A percentile compares a stretch with the other conserved stretches of the same genome.
Evolutionary conservation across 2,113 vertebrate species (phyloP).

Genomic region (Phyllostomus discolor): DNA sequence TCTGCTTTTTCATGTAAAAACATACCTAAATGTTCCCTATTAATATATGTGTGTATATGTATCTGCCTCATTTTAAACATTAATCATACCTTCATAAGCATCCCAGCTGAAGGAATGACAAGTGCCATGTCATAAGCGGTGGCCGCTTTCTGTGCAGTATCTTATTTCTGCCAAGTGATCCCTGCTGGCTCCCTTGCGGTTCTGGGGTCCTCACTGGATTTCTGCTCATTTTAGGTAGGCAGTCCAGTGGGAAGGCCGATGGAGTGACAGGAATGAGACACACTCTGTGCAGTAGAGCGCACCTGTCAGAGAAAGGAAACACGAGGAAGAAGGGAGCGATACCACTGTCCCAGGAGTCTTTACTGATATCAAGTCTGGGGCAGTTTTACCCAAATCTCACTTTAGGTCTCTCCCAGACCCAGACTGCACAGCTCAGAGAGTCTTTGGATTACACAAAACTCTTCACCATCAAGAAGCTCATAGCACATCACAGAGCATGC

Average conservation of each 20-base stretch:
- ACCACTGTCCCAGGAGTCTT: too few species aligned
- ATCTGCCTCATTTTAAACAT: neutral
- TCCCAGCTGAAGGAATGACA: neutral
- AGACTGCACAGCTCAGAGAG: neutral
- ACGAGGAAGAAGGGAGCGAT: neutral
- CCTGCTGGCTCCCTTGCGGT: neutral
- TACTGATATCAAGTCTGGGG: neutral
- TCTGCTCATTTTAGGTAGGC: neutral
- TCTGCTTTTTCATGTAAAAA: neutral
- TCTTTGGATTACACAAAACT: neutral
- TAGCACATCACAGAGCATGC: too few species aligned
- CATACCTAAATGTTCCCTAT: neutral
- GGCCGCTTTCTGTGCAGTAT: neutral
- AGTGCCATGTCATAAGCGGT: fast-evolving
- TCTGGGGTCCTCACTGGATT: too few species aligned
- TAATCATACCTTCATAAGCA: neutral
- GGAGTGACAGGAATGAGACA: neutral
- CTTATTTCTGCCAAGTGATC: neutral
- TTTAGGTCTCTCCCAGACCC: neutral
- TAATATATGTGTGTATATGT: neutral
- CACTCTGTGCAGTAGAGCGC: neutral
- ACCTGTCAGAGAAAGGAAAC: neutral
- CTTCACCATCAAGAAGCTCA: neutral
- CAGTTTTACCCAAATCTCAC: neutral
- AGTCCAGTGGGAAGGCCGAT: neutral